Evolutionary conservation across 2,113 vertebrate species (phyloP).

Genomic region (Apteryx owenii): DNA sequence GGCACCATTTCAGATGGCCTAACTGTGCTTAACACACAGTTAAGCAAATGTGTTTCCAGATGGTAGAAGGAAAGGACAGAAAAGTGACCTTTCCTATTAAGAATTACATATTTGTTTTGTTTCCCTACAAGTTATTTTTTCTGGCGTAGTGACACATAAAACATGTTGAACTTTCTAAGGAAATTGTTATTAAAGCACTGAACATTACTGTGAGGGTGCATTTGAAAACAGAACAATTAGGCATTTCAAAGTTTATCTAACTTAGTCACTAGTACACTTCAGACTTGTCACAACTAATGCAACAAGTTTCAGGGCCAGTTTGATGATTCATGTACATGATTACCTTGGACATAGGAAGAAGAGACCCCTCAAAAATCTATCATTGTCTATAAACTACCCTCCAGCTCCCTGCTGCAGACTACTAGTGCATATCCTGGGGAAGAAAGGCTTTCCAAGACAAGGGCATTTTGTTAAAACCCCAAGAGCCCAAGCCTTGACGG

Average conservation of each 20-base stretch:
- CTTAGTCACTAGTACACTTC: not conserved
- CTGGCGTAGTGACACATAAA: constrained; percentile 56
- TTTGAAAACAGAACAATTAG: constrained; percentile 58
- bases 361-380: not conserved
- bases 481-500: not conserved
- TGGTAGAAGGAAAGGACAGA: constrained; percentile 52
- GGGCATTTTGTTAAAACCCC: not conserved
- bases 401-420: not conserved
- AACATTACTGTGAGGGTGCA: not conserved
- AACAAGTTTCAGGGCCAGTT: not conserved
- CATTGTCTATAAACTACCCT: not conserved
- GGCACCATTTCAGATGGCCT: not conserved
- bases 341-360: not conserved
- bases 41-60: not conserved
- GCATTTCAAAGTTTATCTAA: constrained; percentile 46
- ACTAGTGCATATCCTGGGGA: not conserved
- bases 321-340: not conserved
- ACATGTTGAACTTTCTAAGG: constrained; percentile 64
- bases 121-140: constrained; percentile 39
- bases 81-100: constrained; percentile 53
- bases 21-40: not conserved
- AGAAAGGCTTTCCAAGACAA: not conserved
- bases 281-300: not conserved
- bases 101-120: constrained; percentile 55
- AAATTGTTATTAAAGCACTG: constrained; percentile 32